Conservation (phyloP, 2,797 vertebrate genomes). For the Selene dorsalis region DNA sequence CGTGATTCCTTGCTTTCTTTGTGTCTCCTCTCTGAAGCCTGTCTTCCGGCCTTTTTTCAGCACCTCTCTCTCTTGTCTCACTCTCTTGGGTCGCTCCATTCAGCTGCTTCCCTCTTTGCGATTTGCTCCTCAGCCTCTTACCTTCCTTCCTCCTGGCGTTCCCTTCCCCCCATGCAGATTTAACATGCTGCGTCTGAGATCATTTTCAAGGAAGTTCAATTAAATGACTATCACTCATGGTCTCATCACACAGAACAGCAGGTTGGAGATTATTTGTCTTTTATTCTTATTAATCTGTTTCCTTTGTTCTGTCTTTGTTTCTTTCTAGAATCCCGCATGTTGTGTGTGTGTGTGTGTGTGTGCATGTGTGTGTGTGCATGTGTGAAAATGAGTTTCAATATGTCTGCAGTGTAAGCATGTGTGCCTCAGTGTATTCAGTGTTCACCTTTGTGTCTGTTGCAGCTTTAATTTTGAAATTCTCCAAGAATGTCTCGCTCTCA, state of each 20-base stretch:
- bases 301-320: conserved; percentile 7
- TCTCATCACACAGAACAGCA: background rate
- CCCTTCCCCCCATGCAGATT: conserved; percentile 40
- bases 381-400: conserved; percentile 13
- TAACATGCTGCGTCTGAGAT: conserved; percentile 37
- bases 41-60: conserved; percentile 72
- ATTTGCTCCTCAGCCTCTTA: conserved; percentile 62
- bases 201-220: conserved; percentile 12
- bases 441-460: conserved; percentile 2
- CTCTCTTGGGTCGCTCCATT: conserved; percentile 42
- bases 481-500: too few relatives aligned
- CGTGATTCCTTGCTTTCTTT: conserved; percentile 72
- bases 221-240: background rate
- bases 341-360: conserved; percentile 52
- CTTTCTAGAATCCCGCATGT: conserved; percentile 65
- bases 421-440: background rate
- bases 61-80: conserved; percentile 12
- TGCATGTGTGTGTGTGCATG: conserved; percentile 12
- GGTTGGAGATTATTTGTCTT: background rate
- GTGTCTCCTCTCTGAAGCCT: conserved; percentile 73
- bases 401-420: conserved; percentile 25
- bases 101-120: conserved; percentile 67
- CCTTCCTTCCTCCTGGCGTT: conserved; percentile 65
- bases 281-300: too few relatives aligned
- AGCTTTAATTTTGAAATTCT: conserved; percentile 17